Evolutionary conservation across 2,888 invertebrate genomes (phyloP), one percentile per base, ranked within the genome.

Genomic region (Acleris literana): DNA sequence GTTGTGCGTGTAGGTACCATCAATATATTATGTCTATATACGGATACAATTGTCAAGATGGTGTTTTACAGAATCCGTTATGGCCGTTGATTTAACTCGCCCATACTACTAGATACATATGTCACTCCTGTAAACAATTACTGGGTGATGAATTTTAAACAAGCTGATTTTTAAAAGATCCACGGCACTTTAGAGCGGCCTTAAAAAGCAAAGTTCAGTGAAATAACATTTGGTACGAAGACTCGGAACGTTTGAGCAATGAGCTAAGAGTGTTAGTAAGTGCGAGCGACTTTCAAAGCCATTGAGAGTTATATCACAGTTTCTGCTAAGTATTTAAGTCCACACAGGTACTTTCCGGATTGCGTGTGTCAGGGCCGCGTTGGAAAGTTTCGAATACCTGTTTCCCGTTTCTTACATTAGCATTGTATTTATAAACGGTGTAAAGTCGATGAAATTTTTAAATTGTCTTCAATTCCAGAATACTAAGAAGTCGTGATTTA

Each of bases 181-280:
- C 66, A 74, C 70, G 70, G 75, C 75, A 72, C 69, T 70, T 68
- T 64, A 64, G 68, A 75, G 69, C 64, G 70, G 66, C 69, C 65
- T 64, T 64, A 66, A 75, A 78, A 69, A 74, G 72, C 71, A 73
- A 77, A 80, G 74, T 78, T 76, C 68, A n/a, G 29, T 46, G 16
- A 18, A 58, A 58, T 59, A 59, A 49, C 49, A 59, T 59, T 59
- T 49, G 17, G 13, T 39, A 39, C 46, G 46, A n/a, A 46, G 17
- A 1, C 46, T 33, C 17, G 44, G 25, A 49, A 48, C 25, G 18
- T 18, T 49, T 48, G 49, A 59, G 33, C 58, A 46, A 20, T 25
- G 49, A 29, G 18, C 33, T 49, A 48, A 46, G 33, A 59, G 48
- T 46, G 46, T 58, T 58, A 29, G 58, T 58, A 29, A 29, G 58